A percentile compares a stretch with the other conserved stretches of the same genome.
Evolutionary conservation across 2,797 vertebrate species (phyloP).

Genomic region (Xyrichtys novacula): DNA sequence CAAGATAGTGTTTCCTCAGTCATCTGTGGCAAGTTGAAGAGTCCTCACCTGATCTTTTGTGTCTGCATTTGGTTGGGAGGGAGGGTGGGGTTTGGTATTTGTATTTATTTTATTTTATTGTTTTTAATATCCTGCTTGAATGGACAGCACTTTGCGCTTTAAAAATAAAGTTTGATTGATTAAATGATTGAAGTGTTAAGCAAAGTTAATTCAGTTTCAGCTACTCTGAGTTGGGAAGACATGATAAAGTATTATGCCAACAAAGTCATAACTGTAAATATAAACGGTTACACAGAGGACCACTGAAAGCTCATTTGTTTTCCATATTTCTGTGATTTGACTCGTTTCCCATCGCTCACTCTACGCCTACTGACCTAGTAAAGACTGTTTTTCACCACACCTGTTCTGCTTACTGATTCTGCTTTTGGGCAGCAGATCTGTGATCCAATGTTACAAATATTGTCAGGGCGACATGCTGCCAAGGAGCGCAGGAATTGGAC

Average conservation of each 20-base stretch:
- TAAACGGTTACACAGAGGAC: neutral
- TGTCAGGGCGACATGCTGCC: conserved; percentile 31
- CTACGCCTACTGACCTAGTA: conserved; percentile 3
- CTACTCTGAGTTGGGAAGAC: neutral
- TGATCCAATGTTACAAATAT: conserved; percentile 32
- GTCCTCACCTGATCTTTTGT: no score
- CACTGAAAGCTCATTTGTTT: neutral
- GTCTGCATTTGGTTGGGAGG: no score
- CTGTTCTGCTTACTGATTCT: conserved; percentile 9
- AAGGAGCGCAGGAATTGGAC: conserved; percentile 17
- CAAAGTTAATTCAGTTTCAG: no score
- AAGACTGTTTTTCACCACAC: conserved; percentile 18
- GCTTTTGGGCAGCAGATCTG: conserved; percentile 17
- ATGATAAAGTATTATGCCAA: neutral
- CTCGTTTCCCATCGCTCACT: neutral
- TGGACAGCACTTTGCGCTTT: no score
- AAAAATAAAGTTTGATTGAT: no score
- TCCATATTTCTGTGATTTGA: neutral
- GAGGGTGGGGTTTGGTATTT: no score
- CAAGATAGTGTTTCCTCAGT: no score
- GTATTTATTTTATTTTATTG: no score
- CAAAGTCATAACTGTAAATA: no score
- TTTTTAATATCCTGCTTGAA: no score
- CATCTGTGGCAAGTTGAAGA: no score
- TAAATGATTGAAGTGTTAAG: no score